Evolutionary conservation across 2,888 invertebrate species (phyloP).

Genomic region (Carpatolechia fugitivella): DNA sequence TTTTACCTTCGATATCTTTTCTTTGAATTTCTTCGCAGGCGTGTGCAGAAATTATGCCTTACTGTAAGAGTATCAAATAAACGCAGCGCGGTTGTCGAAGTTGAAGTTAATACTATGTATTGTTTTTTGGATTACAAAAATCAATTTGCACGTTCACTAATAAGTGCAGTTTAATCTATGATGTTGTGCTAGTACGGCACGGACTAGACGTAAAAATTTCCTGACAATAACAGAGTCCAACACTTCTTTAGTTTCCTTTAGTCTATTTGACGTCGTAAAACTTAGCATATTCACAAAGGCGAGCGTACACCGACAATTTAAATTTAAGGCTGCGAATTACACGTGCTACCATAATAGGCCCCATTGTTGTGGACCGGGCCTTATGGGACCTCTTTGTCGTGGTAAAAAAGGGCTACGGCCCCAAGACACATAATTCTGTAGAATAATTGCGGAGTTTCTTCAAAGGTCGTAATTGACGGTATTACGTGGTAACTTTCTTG

Average conservation of each 20-base stretch:
- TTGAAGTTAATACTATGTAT: no score
- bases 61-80: no score
- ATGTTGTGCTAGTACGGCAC: no score
- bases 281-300: slow-evolving; percentile 37
- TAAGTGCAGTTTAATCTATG: no score
- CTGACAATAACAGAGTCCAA: no score
- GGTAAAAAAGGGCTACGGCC: slow-evolving; percentile 29
- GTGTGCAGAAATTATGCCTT: no score
- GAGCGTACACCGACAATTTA: slow-evolving; percentile 40
- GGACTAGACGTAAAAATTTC: no score
- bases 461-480: slow-evolving; percentile 46
- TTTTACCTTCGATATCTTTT: neutral
- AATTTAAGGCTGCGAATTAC: slow-evolving; percentile 51
- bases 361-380: slow-evolving; percentile 29
- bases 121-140: no score
- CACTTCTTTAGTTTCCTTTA: neutral
- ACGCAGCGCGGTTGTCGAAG: no score
- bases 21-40: no score
- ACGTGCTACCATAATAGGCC: slow-evolving; percentile 28
- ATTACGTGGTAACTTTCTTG: slow-evolving; percentile 45
- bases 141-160: no score
- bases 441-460: slow-evolving; percentile 55
- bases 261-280: slow-evolving; percentile 32
- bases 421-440: slow-evolving; percentile 34
- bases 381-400: slow-evolving; percentile 31